Conservation (phyloP, 1,140 invertebrate genomes). For the Araneus ventricosus region DNA sequence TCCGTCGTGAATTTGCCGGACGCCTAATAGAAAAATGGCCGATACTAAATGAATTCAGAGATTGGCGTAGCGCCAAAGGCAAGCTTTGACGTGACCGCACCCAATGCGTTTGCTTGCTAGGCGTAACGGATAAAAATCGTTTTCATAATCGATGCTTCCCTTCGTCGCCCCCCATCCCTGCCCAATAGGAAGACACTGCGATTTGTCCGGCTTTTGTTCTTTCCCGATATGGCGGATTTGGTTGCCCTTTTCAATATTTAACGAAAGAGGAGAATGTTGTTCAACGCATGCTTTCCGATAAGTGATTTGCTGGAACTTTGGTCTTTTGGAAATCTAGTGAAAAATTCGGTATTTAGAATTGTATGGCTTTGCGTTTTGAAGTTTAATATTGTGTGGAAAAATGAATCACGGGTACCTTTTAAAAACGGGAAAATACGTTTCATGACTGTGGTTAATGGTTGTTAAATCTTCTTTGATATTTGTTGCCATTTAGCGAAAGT, state of each 20-base stretch:
- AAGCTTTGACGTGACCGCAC: slow-evolving; percentile 35
- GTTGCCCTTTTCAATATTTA: slow-evolving; percentile 21
- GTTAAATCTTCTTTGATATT: too few relatives aligned
- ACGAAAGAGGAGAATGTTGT: neutral
- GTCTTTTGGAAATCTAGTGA: too few relatives aligned
- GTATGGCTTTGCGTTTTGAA: too few relatives aligned
- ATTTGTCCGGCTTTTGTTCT: slow-evolving; percentile 36
- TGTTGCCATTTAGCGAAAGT: too few relatives aligned
- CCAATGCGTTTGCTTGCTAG: slow-evolving; percentile 24
- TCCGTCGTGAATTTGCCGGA: slow-evolving; percentile 2
- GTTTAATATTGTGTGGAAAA: too few relatives aligned
- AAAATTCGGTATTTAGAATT: too few relatives aligned
- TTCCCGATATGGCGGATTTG: slow-evolving; percentile 14
- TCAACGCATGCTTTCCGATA: neutral
- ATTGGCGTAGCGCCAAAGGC: slow-evolving; percentile 40
- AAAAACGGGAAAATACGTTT: too few relatives aligned
- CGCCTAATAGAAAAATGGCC: slow-evolving; percentile 51
- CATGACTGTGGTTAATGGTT: too few relatives aligned
- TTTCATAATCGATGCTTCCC: slow-evolving; percentile 24
- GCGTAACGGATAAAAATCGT: slow-evolving; percentile 52
- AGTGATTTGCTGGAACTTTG: too few relatives aligned
- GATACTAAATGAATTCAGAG: slow-evolving; percentile 29
- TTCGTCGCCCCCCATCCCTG: neutral
- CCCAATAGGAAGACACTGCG: slow-evolving; percentile 27
- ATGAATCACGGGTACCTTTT: too few relatives aligned